Conservation (phyloP, 2,888 invertebrate species). For the Caenorhabditis sp. region DNA sequence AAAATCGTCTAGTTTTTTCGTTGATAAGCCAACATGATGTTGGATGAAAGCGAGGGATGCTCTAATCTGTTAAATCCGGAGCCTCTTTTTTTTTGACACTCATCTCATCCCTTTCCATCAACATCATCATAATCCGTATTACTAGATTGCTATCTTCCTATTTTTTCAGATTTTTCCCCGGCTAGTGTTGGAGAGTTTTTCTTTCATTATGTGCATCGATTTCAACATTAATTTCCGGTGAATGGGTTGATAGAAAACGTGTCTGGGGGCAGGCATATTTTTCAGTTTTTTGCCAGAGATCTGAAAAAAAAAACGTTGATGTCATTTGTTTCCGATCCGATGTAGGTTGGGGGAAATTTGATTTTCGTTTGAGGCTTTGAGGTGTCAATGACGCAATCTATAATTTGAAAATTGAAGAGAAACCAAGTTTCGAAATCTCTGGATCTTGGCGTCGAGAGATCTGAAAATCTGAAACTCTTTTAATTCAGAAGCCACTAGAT, state of each 20-base stretch:
- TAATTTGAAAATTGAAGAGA: too few relatives aligned
- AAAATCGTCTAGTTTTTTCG: not conserved
- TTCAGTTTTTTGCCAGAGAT: not conserved
- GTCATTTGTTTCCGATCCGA: not conserved
- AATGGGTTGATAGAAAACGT: not conserved
- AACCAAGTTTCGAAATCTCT: too few relatives aligned
- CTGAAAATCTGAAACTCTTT: too few relatives aligned
- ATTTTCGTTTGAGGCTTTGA: not conserved
- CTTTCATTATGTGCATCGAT: not conserved
- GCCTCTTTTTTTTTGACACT: constrained; percentile 47
- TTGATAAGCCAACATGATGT: constrained; percentile 15
- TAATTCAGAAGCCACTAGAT: not conserved
- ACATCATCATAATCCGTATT: constrained; percentile 36
- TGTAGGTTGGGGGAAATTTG: not conserved
- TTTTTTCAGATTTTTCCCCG: constrained; percentile 8
- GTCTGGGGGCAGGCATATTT: not conserved
- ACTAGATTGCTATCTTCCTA: constrained; percentile 4
- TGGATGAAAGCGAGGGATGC: constrained; percentile 19
- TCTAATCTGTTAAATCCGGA: constrained; percentile 57
- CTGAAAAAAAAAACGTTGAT: not conserved
- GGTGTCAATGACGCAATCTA: too few relatives aligned
- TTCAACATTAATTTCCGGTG: not conserved
- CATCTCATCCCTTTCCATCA: not conserved
- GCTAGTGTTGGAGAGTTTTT: not conserved
- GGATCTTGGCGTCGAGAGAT: too few relatives aligned